A percentile compares a stretch with the other conserved stretches of the same genome.
Evolutionary conservation across 1,140 invertebrate species (phyloP).

Genomic region (Nylanderia fulva): DNA sequence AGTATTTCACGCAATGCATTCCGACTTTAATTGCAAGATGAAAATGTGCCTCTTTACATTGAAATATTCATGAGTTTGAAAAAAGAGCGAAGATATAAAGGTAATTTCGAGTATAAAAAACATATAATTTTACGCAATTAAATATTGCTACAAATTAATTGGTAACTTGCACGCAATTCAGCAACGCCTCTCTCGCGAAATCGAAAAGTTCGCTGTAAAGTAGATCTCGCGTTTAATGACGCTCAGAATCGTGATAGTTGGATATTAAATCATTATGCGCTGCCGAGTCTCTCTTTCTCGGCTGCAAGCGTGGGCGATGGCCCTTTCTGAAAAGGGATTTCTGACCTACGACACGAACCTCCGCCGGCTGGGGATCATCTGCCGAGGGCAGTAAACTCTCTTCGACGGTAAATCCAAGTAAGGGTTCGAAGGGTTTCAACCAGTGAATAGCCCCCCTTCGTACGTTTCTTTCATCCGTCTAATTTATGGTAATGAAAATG

Average conservation of each 20-base stretch:
- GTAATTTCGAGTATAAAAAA: neutral
- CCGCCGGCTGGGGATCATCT: neutral
- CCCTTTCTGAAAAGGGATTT: conserved; percentile 49
- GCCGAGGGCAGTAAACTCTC: conserved; percentile 7
- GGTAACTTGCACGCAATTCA: conserved; percentile 10
- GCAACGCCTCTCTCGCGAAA: neutral
- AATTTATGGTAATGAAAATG: conserved; percentile 60
- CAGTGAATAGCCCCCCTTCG: neutral
- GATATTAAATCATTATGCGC: conserved; percentile 62
- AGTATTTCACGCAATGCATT: conserved; percentile 22
- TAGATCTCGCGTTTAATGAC: conserved; percentile 44
- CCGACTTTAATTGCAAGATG: neutral
- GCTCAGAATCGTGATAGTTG: conserved; percentile 42
- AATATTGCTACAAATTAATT: neutral
- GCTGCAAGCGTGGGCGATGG: conserved; percentile 46
- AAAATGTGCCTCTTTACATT: neutral
- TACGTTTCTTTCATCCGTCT: conserved; percentile 4
- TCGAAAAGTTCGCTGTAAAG: conserved; percentile 10
- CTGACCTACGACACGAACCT: conserved; percentile 56
- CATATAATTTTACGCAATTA: neutral
- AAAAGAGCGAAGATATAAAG: neutral
- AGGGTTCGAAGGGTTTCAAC: conserved; percentile 56
- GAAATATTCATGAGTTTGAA: conserved; percentile 1
- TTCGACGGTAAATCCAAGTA: conserved; percentile 31
- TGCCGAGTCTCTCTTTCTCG: conserved; percentile 5